Conservation (phyloP, 2,113 vertebrate genomes). For the Clarias magur region DNA sequence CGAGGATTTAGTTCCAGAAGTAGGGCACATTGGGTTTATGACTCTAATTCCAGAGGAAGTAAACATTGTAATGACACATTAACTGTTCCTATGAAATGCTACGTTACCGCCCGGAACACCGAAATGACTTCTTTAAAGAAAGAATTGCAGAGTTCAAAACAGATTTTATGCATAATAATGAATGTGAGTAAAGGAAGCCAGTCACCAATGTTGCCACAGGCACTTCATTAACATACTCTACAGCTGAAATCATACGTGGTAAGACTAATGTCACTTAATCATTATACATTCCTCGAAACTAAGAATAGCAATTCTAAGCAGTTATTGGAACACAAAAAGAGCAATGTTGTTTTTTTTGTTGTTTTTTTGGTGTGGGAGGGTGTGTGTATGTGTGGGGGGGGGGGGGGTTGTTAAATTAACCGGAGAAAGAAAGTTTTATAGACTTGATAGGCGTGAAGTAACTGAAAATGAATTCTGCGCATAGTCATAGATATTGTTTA, state of each 20-base stretch:
- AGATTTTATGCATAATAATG: background rate
- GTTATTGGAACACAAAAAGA: constrained; percentile 14
- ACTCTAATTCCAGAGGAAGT: constrained; percentile 22
- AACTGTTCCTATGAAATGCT: constrained; percentile 23
- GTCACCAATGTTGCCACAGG: background rate
- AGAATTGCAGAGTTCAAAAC: constrained; percentile 1
- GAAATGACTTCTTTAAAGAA: background rate
- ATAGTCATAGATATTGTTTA: background rate
- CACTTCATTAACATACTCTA: background rate
- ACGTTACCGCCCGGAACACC: background rate
- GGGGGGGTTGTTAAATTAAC: background rate
- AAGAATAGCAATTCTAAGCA: background rate
- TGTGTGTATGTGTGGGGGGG: no score
- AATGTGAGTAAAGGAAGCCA: background rate
- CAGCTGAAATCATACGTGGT: background rate
- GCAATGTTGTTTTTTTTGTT: background rate
- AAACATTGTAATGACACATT: constrained; percentile 36
- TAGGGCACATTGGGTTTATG: constrained; percentile 9
- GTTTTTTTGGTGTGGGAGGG: no score
- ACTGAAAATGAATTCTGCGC: background rate
- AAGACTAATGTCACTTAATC: constrained; percentile 8
- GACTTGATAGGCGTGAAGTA: no score
- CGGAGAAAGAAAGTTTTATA: background rate
- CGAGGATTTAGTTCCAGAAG: background rate
- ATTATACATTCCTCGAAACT: constrained; percentile 26